A percentile compares a stretch with the other conserved stretches of the same genome.
phyloP scores from a whole-genome alignment of 2,888 invertebrate genomes.

The Drosophila gaucha region DNA sequence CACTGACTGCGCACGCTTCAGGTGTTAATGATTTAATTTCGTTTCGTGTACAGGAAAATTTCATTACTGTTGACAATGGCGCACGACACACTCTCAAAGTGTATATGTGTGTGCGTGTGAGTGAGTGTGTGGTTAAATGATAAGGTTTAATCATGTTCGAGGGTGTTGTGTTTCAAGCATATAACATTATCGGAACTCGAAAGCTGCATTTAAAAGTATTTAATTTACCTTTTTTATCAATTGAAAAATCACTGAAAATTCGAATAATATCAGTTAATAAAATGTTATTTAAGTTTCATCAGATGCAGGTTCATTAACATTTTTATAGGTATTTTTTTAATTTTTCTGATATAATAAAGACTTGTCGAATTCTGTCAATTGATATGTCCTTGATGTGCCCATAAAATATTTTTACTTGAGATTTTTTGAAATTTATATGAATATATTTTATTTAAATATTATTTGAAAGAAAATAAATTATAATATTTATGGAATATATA shows the following conservation, averaged over 20 bases:
- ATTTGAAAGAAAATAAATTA: too few relatives aligned
- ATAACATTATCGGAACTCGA: slow-evolving; percentile 33
- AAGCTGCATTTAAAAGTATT: slow-evolving; percentile 33
- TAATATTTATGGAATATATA: too few relatives aligned
- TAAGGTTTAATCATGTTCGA: slow-evolving; percentile 61
- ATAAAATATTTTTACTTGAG: not conserved
- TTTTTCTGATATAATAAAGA: slow-evolving; percentile 16
- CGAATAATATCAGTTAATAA: slow-evolving; percentile 23
- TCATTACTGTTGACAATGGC: slow-evolving; percentile 78
- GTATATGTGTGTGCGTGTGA: slow-evolving; percentile 1
- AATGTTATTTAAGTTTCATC: slow-evolving; percentile 33
- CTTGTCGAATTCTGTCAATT: slow-evolving; percentile 3
- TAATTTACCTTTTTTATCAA: slow-evolving; percentile 27
- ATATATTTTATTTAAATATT: not conserved
- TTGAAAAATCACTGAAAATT: slow-evolving; percentile 29
- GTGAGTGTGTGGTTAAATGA: slow-evolving; percentile 60
- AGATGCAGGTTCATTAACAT: slow-evolving; percentile 37
- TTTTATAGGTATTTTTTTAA: slow-evolving; percentile 13
- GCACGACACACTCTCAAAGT: slow-evolving; percentile 21
- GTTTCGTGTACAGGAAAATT: slow-evolving; percentile 76
- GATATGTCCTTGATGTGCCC: too few relatives aligned
- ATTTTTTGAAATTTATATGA: not conserved
- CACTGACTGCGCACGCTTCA: slow-evolving; percentile 65
- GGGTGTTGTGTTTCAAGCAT: slow-evolving; percentile 48
- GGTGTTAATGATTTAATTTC: slow-evolving; percentile 80